phyloP scores from a whole-genome alignment of 1,140 invertebrate species.

The Hesperophylax magnus region DNA sequence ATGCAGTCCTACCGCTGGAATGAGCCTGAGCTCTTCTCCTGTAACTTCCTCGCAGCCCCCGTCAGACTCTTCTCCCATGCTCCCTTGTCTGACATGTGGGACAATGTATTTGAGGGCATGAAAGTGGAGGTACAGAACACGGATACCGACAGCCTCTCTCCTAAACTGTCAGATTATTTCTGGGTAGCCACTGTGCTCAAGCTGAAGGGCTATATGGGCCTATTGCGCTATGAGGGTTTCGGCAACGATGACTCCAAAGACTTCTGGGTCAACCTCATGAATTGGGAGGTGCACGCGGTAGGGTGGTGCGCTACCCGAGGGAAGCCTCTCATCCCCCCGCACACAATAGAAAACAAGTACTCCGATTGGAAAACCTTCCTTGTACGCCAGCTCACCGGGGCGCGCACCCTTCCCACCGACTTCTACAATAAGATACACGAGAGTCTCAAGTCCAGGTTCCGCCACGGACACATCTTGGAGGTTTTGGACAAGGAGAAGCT shows the following conservation, averaged over 20 bases:
- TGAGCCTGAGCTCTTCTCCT: conserved; percentile 75
- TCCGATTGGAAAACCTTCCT: conserved; percentile 96
- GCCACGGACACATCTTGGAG: conserved; percentile 88
- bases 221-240: conserved; percentile 95
- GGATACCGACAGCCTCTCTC: conserved; percentile 85
- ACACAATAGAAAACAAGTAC: conserved; percentile 92
- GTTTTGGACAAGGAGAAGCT: conserved; percentile 97
- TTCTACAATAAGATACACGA: conserved; percentile 91
- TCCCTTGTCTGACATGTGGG: conserved; percentile 93
- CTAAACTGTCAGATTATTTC: conserved; percentile 86
- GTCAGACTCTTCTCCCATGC: conserved; percentile 94
- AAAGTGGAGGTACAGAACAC: conserved; percentile 96
- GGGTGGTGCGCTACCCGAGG: conserved; percentile 97
- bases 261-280: conserved; percentile 96
- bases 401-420: conserved; percentile 91
- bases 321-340: conserved; percentile 94
- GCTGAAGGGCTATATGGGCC: conserved; percentile 93
- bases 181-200: conserved; percentile 96
- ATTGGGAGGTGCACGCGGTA: conserved; percentile 93
- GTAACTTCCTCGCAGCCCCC: conserved; percentile 86
- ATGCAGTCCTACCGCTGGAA: conserved; percentile 88
- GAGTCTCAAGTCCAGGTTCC: conserved; percentile 86
- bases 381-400: conserved; percentile 91
- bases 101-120: conserved; percentile 93
- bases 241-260: conserved; percentile 89